These are phyloP conservation scores for Madoqua kirkii DNA, from an alignment of 2,113 vertebrate species.

Conservation along the genomic window DNA sequence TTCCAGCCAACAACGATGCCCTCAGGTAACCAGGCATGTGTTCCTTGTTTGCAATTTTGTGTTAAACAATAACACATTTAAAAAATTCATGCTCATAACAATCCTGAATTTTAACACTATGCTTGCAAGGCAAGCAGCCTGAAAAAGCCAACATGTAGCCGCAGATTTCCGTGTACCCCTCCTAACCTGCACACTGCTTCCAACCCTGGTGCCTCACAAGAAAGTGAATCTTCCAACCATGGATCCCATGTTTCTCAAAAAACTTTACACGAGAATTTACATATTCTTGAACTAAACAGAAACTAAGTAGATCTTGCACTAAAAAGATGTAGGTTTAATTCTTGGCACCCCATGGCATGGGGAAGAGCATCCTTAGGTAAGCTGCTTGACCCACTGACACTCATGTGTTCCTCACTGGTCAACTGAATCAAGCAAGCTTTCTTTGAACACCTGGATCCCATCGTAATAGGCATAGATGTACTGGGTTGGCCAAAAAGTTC, in stretches of 20 bases:
- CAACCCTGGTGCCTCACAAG: neutral
- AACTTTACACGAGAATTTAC: neutral
- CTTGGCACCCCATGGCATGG: neutral
- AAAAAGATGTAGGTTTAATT: neutral
- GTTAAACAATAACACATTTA: conserved; percentile 29
- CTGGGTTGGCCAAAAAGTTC: neutral
- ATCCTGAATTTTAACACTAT: neutral
- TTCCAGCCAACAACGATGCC: neutral
- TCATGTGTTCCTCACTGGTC: neutral
- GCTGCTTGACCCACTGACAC: neutral
- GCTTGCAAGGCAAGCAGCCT: conserved; percentile 2
- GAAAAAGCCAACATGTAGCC: neutral
- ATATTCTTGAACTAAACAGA: neutral
- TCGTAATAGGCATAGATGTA: neutral
- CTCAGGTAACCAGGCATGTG: conserved; percentile 31
- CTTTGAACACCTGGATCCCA: no score
- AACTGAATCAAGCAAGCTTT: neutral
- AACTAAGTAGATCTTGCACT: neutral
- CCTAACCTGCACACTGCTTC: neutral
- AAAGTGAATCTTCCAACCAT: neutral
- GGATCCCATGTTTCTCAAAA: neutral
- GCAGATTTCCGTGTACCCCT: neutral
- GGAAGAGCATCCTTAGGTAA: neutral
- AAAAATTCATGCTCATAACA: conserved; percentile 37
- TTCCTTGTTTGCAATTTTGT: conserved; percentile 33